Evolutionary conservation across 2,888 invertebrate species (phyloP).

Genomic region (Eilema sororculum): DNA sequence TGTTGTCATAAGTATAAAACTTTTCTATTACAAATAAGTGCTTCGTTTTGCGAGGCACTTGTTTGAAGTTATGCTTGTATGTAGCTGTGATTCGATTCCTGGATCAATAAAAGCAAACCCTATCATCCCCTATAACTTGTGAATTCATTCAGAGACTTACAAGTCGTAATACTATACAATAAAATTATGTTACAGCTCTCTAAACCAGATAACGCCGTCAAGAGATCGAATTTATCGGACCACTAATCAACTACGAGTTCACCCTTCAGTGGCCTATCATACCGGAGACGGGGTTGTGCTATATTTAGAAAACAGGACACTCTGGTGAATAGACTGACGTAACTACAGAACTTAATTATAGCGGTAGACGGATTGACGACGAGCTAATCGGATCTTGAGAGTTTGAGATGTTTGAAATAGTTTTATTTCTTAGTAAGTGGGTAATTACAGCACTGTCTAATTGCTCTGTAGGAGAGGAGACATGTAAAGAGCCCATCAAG

Average conservation of each 20-base stretch:
- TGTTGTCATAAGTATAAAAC: no score
- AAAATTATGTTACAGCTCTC: neutral
- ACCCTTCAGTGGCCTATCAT: slow-evolving; percentile 10
- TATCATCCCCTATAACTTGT: no score
- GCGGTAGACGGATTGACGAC: neutral
- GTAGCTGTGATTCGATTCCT: no score
- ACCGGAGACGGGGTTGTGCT: neutral
- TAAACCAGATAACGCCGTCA: neutral
- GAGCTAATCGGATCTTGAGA: neutral
- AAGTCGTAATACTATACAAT: neutral
- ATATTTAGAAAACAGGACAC: slow-evolving; percentile 15
- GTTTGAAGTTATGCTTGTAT: no score
- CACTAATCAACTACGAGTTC: slow-evolving; percentile 8
- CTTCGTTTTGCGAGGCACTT: no score
- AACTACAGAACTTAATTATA: slow-evolving; percentile 12
- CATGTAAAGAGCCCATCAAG: no score
- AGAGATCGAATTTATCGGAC: neutral
- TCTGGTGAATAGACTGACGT: neutral
- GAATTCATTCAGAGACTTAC: neutral
- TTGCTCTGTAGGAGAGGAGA: no score
- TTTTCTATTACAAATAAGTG: no score
- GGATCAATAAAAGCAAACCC: no score
- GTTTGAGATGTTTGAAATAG: neutral
- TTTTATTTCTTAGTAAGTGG: neutral
- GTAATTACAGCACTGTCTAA: no score